phyloP scores from a whole-genome alignment of 2,113 vertebrate species.

The Tenrec ecaudatus region DNA sequence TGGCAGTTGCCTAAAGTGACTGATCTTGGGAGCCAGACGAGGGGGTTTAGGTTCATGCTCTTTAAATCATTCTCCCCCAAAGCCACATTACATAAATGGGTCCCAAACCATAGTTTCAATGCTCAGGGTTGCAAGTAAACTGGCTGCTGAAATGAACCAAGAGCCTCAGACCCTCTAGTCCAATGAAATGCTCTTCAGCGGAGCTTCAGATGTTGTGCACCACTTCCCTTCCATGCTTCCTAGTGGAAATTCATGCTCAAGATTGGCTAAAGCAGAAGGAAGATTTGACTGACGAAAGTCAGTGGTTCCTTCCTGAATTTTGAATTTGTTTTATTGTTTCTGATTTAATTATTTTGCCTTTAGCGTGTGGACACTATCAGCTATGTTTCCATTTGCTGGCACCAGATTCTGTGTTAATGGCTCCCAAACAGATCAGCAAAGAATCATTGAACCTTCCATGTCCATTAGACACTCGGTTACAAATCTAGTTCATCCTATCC shows the following conservation, averaged over 20 bases:
- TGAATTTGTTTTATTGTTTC: not conserved
- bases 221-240: not conserved
- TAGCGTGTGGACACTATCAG: not conserved
- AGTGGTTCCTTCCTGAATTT: not conserved
- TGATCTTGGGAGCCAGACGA: not conserved
- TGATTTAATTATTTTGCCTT: not conserved
- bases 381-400: not conserved
- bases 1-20: not conserved
- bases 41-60: fast-evolving
- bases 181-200: not conserved
- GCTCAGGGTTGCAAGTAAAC: not conserved
- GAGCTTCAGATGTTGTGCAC: not conserved
- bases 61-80: not conserved
- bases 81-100: not conserved
- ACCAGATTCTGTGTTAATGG: not conserved
- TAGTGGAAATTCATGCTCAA: not conserved
- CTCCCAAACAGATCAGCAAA: slow-evolving; percentile 5
- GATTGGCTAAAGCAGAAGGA: not conserved
- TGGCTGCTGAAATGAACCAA: not conserved
- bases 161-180: not conserved
- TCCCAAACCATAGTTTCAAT: not conserved
- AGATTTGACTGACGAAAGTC: not conserved
- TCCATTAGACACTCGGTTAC: not conserved
- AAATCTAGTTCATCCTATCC: not conserved
- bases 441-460: not conserved